phyloP scores from a whole-genome alignment of 2,113 vertebrate genomes.

The Apteryx owenii region DNA sequence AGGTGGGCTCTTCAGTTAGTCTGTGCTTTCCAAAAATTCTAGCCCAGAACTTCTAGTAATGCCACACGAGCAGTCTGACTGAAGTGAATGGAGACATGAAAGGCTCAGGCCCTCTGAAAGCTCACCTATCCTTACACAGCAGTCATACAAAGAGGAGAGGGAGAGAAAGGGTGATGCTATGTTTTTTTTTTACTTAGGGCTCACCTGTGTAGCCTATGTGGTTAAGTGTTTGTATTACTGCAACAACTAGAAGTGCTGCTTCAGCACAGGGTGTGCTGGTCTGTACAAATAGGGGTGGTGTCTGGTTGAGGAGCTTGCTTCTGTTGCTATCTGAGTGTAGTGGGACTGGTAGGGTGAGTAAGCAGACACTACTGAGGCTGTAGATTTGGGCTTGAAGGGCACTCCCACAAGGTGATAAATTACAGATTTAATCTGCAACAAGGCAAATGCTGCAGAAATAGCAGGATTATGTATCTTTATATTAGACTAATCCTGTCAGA shows the following conservation, averaged over 20 bases:
- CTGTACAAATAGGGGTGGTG: not conserved
- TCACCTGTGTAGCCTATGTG: not conserved
- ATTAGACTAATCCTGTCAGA: not conserved
- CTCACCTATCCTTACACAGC: not conserved
- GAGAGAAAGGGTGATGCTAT: not conserved
- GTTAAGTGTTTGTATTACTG: not conserved
- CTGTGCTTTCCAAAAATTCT: not conserved
- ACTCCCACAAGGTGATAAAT: not conserved
- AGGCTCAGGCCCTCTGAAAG: not conserved
- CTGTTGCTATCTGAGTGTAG: not conserved
- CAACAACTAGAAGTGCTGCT: not conserved
- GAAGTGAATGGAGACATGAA: not conserved
- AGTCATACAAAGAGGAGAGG: not conserved
- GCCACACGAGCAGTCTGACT: not conserved
- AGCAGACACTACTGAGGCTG: not conserved
- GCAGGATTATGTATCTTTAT: not conserved
- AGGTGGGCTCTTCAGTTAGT: not conserved
- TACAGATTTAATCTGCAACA: not conserved
- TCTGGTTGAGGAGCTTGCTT: not conserved
- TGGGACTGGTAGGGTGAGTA: not conserved
- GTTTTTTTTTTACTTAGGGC: not conserved
- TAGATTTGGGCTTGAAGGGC: not conserved
- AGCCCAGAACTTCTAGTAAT: not conserved
- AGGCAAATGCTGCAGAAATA: not conserved
- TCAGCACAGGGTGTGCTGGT: not conserved